Evolutionary conservation across 2,797 vertebrate genomes (phyloP).

Genomic region (Etheostoma nigrum): DNA sequence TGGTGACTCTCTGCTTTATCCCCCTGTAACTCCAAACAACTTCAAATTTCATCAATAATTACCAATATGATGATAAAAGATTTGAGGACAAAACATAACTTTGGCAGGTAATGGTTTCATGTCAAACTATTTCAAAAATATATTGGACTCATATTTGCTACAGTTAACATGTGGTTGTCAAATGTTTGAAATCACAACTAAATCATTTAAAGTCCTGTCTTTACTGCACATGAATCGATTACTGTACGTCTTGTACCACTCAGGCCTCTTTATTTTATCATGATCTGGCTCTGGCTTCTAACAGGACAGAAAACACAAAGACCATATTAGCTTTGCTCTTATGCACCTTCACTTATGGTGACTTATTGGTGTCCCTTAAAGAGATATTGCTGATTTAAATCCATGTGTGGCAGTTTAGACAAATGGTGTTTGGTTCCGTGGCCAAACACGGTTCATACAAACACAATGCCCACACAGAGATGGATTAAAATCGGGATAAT

Average conservation of each 20-base stretch:
- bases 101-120: background rate
- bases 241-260: background rate
- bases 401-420: no score
- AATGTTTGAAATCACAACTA: background rate
- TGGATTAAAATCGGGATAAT: no score
- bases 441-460: no score
- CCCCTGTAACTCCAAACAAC: background rate
- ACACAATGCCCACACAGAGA: no score
- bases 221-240: background rate
- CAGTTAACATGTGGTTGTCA: background rate
- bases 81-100: background rate
- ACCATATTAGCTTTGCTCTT: background rate
- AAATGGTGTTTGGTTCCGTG: no score
- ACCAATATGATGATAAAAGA: background rate
- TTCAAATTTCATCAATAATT: background rate
- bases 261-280: background rate
- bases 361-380: background rate
- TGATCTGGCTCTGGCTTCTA: background rate
- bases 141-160: background rate
- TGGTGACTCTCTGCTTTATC: slow-evolving; percentile 9
- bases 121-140: background rate
- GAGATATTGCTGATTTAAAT: no score
- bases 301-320: background rate
- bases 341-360: background rate
- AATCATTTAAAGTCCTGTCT: no score